Base-by-base conservation (phyloP, 2,888 invertebrate species). In the Elgonia sp. region DNA sequence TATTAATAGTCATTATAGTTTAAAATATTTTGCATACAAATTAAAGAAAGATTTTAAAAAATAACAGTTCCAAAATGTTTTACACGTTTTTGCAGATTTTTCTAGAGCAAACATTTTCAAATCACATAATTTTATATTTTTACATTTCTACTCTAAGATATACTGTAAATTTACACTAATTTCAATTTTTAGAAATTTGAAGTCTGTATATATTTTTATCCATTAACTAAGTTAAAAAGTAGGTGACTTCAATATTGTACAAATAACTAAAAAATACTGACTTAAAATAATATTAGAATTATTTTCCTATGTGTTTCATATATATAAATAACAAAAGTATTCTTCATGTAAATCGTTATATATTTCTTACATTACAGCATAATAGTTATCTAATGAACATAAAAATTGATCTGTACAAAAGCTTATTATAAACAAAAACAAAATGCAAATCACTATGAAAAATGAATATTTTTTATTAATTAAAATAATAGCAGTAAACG, bases 61-160 rank as follows among this genome's bases (percentile, higher is more conserved):
- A n/a, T 57, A 9, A 18, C 20, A 57, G 29, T 60, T 60, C 4
- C 0, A 60, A 60, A 14, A 37, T 60, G 14, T 60, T 60, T 29
- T 57, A 60, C 29, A 60, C 14, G 12, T 7, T 53, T 60, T 60
- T 60, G 60, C 60, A 60, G 60, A 60, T 8, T 60, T 60, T 60
- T 60, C 60, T 60, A 60, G 14, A 29, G 14, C 29, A 29, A 60
- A 60, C 55, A 60, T 60, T 60, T 60, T 12, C 37, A 60, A 29
- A 29, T 29, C 14, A 12, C 14, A 60, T 60, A 29, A 60, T 60
- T 60, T 60, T 21, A 60, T 29, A 60, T 37, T 60, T 60, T 29
- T 60, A 60, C 60, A 57, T 57, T 57, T 57, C 20, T 57, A 57
- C 55, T 29, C 12, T 46, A 46, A 46, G 46, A 7, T 10, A 10